Evolutionary conservation across 2,113 vertebrate genomes (phyloP).

Genomic region (Typhlomys cinereus): DNA sequence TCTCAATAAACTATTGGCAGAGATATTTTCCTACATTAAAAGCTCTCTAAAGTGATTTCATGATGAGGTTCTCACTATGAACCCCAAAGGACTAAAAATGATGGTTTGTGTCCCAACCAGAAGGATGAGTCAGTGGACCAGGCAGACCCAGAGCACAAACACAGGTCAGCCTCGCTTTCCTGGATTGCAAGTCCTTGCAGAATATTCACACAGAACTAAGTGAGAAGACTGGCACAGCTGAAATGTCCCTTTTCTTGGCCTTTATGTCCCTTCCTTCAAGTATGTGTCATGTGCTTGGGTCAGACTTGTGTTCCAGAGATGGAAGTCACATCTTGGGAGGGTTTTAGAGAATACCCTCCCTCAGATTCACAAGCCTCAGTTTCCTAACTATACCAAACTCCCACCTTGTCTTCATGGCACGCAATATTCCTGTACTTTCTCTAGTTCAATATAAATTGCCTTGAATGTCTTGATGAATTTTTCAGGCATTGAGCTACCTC

Average conservation of each 20-base stretch:
- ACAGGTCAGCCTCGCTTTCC: too few species aligned
- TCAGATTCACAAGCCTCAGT: not conserved
- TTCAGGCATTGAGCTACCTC: not conserved
- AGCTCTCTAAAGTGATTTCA: not conserved
- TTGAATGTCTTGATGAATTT: not conserved
- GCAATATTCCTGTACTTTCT: not conserved
- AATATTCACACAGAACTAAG: too few species aligned
- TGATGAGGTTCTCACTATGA: not conserved
- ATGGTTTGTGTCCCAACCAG: not conserved
- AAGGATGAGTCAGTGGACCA: not conserved
- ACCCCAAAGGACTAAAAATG: not conserved
- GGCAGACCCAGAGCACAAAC: not conserved
- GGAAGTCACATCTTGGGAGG: not conserved
- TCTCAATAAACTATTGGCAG: constrained; percentile 1
- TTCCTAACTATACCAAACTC: not conserved
- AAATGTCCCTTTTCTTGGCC: not conserved
- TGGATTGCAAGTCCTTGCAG: too few species aligned
- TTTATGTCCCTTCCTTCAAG: too few species aligned
- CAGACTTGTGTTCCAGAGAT: not conserved
- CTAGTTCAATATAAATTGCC: not conserved
- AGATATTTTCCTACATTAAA: not conserved
- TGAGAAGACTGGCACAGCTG: too few species aligned
- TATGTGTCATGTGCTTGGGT: too few species aligned
- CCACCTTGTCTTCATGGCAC: not conserved
- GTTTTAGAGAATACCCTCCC: not conserved